Evolutionary conservation across 2,888 invertebrate genomes (phyloP), one percentile per base, ranked within the genome.

Genomic region (Drosophila stalkeri): DNA sequence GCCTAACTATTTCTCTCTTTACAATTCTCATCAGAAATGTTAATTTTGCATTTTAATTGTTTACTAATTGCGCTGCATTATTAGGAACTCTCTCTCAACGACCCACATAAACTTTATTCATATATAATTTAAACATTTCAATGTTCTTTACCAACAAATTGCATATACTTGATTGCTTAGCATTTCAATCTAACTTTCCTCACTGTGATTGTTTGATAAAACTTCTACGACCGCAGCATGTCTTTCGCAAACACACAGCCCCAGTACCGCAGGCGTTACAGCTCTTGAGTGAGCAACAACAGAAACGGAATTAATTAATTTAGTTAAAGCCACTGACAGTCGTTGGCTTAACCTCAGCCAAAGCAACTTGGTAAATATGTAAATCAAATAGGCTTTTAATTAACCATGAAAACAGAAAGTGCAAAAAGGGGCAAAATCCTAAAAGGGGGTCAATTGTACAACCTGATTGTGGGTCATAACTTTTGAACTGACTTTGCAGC

Each of bases 341-440:
- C 18, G 51, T 27, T 16, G 18, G 37, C 31, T 20, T 47, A 27
- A 7, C 16, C 7, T 39, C 9, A 12, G 7, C 11, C 43, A 9
- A n/a, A 8, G 37, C 33, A 20, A 23, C 33, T 14, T 23, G 43
- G 9, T 52, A 52, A 65, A 68, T 59, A 75, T 77, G 81, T 55
- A 77, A 83, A 86, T 67, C 49, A 72, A 78, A 73, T 49, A 41
- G 64, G 55, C 54, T 74, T 89, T 87, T 82, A 82, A 84, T 84
- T 84, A 89, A 72, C 61, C 71, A 80, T 67, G 64, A 73, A 78
- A 71, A 54, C 67, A 66, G 41, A 41, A 8, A n/a, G 1, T n/a
- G 8, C n/a, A 7, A 41, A n/a, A 8, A n/a, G n/a, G 68, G 59
- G 3, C n/a, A 8, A 3, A 8, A 1, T 1, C n/a, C 39, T 12